A percentile compares a stretch with the other conserved stretches of the same genome.
These are phyloP conservation scores for Paedocypris micromegethes DNA, from an alignment of 2,797 vertebrate species.

Conservation along the genomic window DNA sequence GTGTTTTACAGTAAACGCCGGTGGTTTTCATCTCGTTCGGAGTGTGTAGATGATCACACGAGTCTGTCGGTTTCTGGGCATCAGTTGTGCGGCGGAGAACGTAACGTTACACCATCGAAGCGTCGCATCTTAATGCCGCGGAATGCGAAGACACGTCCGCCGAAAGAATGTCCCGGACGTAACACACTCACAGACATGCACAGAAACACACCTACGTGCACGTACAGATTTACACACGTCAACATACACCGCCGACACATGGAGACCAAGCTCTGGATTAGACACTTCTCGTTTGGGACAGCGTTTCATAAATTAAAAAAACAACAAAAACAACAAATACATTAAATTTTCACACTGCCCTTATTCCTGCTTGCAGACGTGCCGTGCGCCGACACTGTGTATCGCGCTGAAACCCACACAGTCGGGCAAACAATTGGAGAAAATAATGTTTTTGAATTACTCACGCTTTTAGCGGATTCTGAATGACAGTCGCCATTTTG, in stretches of 20 bases:
- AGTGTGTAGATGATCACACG: background rate
- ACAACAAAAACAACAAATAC: background rate
- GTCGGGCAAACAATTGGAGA: slow-evolving; percentile 3
- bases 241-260: slow-evolving; percentile 28
- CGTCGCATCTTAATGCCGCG: slow-evolving; percentile 25
- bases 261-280: slow-evolving; percentile 25
- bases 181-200: background rate
- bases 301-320: slow-evolving; percentile 13
- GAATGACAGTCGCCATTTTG: slow-evolving; percentile 99
- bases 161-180: background rate
- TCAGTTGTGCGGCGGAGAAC: slow-evolving; percentile 19
- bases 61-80: slow-evolving; percentile 24
- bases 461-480: slow-evolving; percentile 98
- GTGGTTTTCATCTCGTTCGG: too few species aligned
- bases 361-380: background rate
- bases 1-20: too few species aligned
- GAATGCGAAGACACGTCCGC: slow-evolving; percentile 11
- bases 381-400: background rate
- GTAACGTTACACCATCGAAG: slow-evolving; percentile 17
- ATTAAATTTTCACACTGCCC: background rate
- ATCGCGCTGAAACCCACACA: background rate
- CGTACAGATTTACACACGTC: background rate
- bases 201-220: background rate
- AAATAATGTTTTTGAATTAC: slow-evolving; percentile 60
- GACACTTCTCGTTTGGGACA: slow-evolving; percentile 21